phyloP scores from a whole-genome alignment of 1,140 invertebrate species.

The Berghia stephanieae region DNA sequence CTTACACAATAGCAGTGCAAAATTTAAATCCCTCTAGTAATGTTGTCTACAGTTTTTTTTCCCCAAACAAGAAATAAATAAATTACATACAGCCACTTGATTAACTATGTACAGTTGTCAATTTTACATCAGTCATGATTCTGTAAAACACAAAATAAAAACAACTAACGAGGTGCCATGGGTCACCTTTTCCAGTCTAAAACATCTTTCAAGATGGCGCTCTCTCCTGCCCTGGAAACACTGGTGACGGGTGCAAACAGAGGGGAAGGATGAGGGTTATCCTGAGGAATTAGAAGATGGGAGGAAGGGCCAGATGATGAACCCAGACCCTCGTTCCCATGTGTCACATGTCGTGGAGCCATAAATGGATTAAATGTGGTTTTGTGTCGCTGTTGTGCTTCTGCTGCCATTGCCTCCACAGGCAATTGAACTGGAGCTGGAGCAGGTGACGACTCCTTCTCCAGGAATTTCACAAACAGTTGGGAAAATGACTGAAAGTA shows the following conservation, averaged over 20 bases:
- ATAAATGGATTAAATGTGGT: constrained; percentile 62
- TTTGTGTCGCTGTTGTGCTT: constrained; percentile 50
- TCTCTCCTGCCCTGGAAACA: constrained; percentile 25
- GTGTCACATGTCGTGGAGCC: constrained; percentile 57
- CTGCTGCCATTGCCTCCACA: constrained; percentile 68
- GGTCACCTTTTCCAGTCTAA: constrained; percentile 40
- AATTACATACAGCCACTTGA: no score
- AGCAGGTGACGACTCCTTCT: constrained; percentile 82
- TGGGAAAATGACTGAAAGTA: constrained; percentile 76
- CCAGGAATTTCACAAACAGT: constrained; percentile 90
- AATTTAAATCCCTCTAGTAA: no score
- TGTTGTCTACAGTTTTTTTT: no score
- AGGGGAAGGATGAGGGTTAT: constrained; percentile 39
- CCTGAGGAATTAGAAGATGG: constrained; percentile 41
- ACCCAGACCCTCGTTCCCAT: constrained; percentile 15
- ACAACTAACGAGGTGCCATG: no score
- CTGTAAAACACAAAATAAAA: no score
- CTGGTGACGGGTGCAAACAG: constrained; percentile 28
- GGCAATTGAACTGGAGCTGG: constrained; percentile 72
- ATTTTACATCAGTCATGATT: no score
- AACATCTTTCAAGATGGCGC: constrained; percentile 58
- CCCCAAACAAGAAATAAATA: no score
- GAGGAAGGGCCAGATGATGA: constrained; percentile 18
- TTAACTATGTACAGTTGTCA: no score
- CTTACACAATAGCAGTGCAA: no score